Evolutionary conservation across 1,140 invertebrate genomes (phyloP), one percentile per base, ranked within the genome.

Genomic region (Anthonomus grandis): DNA sequence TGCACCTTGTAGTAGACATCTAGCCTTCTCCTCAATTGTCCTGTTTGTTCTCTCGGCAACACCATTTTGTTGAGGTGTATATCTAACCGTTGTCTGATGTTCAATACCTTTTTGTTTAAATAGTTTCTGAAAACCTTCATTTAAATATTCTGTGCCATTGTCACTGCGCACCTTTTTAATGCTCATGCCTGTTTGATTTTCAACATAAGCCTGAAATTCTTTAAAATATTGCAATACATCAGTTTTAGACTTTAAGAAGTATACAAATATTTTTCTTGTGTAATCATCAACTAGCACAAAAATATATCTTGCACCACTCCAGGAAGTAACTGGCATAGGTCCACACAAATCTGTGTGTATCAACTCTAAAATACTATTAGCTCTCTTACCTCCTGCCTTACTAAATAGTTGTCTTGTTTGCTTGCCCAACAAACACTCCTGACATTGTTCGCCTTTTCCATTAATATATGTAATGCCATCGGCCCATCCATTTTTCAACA

Each of bases 11-110:
- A 77, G 34, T 62, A 76, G 57, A 22, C 65, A 62, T 44, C 70
- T 51, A n/a, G 72, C 70, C 36, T 48, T 64, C 12, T 74, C 65
- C 0, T 65, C 53, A 3, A 76, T 48, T 5, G 66, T 76, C 18
- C 75, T 36, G 49, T 75, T 76, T 21, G 60, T 57, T 45, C 69
- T 31, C 38, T 77, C 74, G 36, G 67, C 62, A 8, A 71, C 57
- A 12, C 72, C 75, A 66, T 78, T 78, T 58, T 75, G 70, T 47
- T 77, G 56, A 27, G 74, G 75, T n/a, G 68, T 68, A 49, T 77
- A 73, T 4, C 62, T 45, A 2, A 67, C 63, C 3, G 75, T 72
- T 10, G 46, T 56, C 49, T 76, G 66, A 60, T 74, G 72, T 42
- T 53, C 50, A 18, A 75, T 75, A 3, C 72, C 72, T 51, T 41